Conservation (phyloP, 2,888 invertebrate genomes). For the Drosophila mayaguana region DNA sequence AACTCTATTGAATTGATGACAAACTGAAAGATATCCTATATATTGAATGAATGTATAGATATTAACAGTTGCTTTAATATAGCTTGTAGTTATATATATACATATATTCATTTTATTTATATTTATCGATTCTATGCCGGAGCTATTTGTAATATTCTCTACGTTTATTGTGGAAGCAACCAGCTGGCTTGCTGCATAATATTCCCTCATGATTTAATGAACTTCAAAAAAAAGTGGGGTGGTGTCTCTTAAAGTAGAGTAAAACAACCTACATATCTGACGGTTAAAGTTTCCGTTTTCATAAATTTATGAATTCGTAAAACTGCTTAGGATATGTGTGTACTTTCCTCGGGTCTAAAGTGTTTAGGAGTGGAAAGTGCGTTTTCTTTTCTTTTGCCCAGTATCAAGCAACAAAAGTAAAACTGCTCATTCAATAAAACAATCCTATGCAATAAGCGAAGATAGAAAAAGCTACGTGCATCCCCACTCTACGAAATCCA, state of each 20-base stretch:
- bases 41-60: background rate
- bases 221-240: background rate
- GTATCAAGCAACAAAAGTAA: background rate
- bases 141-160: no score
- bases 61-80: background rate
- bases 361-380: no score
- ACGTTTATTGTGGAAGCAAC: background rate
- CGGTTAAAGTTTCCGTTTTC: background rate
- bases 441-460: background rate
- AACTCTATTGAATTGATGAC: background rate
- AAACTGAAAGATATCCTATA: constrained; percentile 1
- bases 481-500: background rate
- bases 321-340: no score
- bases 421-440: background rate
- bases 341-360: no score
- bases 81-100: background rate
- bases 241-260: background rate
- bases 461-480: background rate
- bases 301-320: background rate
- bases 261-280: background rate
- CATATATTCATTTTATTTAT: no score
- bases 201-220: background rate
- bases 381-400: background rate
- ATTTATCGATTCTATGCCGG: no score
- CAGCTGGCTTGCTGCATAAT: background rate